Conservation (phyloP, 2,888 invertebrate species). For the Merodon equestris region DNA sequence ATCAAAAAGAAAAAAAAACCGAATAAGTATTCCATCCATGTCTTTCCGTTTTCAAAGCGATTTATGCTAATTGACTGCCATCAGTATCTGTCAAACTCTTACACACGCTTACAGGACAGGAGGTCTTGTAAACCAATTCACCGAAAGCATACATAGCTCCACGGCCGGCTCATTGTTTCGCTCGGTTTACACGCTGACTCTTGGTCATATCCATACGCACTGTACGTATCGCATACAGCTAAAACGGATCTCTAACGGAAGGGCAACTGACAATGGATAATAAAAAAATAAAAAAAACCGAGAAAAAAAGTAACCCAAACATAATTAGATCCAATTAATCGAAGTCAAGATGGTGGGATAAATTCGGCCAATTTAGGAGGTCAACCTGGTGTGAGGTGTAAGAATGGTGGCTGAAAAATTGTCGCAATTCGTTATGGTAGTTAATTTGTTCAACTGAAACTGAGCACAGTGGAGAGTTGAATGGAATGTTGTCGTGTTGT, state of each 20-base stretch:
- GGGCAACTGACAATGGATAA: slow-evolving; percentile 13
- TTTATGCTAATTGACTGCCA: slow-evolving; percentile 61
- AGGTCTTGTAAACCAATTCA: slow-evolving; percentile 39
- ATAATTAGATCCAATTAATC: slow-evolving; percentile 64
- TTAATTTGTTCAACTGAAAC: slow-evolving; percentile 24
- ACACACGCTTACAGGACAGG: slow-evolving; percentile 33
- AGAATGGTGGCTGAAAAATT: slow-evolving; percentile 45
- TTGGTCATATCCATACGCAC: too few relatives aligned
- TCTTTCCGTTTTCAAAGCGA: slow-evolving; percentile 48
- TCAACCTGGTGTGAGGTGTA: slow-evolving; percentile 49
- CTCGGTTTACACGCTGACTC: not conserved
- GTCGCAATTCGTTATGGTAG: slow-evolving; percentile 33
- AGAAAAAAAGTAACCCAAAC: slow-evolving; percentile 45
- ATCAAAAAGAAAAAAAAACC: not conserved
- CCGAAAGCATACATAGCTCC: slow-evolving; percentile 15
- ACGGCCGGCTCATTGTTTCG: slow-evolving; percentile 40
- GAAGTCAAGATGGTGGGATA: slow-evolving; percentile 62
- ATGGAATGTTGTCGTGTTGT: slow-evolving; percentile 1
- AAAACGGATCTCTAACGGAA: too few relatives aligned
- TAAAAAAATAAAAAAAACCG: not conserved
- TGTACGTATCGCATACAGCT: too few relatives aligned
- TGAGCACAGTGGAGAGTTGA: not conserved
- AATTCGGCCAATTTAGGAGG: slow-evolving; percentile 52
- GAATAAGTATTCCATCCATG: slow-evolving; percentile 22
- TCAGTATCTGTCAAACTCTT: slow-evolving; percentile 51